phyloP scores from a whole-genome alignment of 2,113 vertebrate species.

The Accipiter cooperii region DNA sequence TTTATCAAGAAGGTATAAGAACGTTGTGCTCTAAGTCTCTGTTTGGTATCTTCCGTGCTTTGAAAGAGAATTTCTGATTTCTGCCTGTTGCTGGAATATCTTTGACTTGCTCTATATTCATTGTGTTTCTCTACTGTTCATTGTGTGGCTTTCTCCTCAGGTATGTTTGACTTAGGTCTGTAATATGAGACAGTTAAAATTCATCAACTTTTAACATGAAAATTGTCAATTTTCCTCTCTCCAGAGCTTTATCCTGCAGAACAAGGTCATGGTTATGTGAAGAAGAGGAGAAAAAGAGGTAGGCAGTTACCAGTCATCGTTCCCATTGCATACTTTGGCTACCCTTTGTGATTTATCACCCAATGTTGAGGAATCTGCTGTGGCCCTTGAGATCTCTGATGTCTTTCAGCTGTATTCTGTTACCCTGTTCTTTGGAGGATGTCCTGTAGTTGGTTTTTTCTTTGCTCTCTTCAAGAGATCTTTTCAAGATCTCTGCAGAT shows the following conservation, averaged over 20 bases:
- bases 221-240: background rate
- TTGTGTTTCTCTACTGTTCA: background rate
- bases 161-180: background rate
- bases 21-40: background rate
- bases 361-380: background rate
- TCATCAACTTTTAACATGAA: background rate
- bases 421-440: background rate
- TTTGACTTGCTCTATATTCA: background rate
- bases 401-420: background rate
- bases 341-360: background rate
- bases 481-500: background rate
- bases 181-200: background rate
- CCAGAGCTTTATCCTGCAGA: background rate
- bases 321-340: background rate
- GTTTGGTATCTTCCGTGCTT: background rate
- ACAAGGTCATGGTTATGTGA: background rate
- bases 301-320: background rate
- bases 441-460: background rate
- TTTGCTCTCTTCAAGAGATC: background rate
- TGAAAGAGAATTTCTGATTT: background rate
- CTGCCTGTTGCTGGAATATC: background rate
- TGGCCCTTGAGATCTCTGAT: background rate
- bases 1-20: background rate
- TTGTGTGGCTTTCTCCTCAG: background rate
- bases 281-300: background rate